Base-by-base conservation (phyloP, 2,888 invertebrate species). In the Oxycera nigricornis region DNA sequence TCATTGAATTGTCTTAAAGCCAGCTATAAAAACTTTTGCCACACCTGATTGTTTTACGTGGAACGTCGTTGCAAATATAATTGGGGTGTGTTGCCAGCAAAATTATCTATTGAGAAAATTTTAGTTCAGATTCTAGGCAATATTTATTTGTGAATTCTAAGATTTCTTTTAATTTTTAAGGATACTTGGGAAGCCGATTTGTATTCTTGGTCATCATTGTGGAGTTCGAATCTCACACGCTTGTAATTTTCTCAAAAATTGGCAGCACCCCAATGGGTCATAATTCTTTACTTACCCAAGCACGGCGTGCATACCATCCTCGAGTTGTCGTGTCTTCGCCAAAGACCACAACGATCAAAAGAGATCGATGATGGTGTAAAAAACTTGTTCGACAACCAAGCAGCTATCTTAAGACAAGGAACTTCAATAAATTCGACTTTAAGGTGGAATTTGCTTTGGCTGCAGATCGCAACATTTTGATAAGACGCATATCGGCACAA, bases 281-380 rank as follows among this genome's bases (percentile, higher is more conserved):
- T 62, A 20, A 22, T 2, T 17, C 20, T 2, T 31, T 62, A n/a
- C 14, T 17, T 57, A 22, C 35, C 35, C 17, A 62, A 1, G 20
- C 24, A 24, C 11, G 14, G n/a, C 46, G 17, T 4, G 2, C 17
- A 6, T 59, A 26, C 28, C 30, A 14, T 28, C 59, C 2, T 59
- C 59, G 14, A 59, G 59, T 28, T 59, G 14, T 14, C 26, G 30
- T 14, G 11, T 70, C 26, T 31, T 70, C 46, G 14, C 31, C 20
- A 31, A 11, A 26, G 20, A 35, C 20, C 31, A 70, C 14, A 20
- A 22, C 28, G 22, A 70, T 30, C 52, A 30, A 52, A 52, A 31
- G 52, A 70, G 70, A 70, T 55, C 70, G 70, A 70, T 70, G 55
- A 70, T 70, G 70, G 70, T 70, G 70, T 52, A 70, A 70, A 55